Evolutionary conservation across 2,888 invertebrate genomes (phyloP).

Genomic region (Eristalis arbustorum): DNA sequence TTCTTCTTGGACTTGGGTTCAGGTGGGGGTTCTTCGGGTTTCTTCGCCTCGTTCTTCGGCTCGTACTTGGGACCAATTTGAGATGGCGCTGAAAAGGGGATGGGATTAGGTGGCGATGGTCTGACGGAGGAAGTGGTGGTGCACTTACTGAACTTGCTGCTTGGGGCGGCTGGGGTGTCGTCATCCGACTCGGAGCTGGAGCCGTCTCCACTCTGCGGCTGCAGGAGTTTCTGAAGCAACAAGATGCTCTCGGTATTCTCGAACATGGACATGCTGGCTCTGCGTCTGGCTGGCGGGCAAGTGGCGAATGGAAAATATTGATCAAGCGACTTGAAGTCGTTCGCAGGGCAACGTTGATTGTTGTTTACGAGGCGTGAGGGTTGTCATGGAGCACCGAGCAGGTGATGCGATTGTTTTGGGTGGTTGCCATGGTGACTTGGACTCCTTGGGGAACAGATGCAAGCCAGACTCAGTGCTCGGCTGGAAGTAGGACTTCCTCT

Average conservation of each 20-base stretch:
- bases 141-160: slow-evolving; percentile 73
- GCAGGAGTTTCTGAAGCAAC: slow-evolving; percentile 75
- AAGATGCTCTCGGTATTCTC: slow-evolving; percentile 76
- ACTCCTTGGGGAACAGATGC: no score
- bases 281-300: no score
- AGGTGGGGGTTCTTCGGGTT: slow-evolving; percentile 5
- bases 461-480: no score
- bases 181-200: slow-evolving; percentile 77
- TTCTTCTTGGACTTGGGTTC: slow-evolving; percentile 35
- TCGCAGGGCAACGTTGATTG: not conserved
- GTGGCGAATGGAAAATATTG: not conserved
- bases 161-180: slow-evolving; percentile 71
- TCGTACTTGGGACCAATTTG: slow-evolving; percentile 76
- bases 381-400: not conserved
- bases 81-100: slow-evolving; percentile 79
- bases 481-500: no score
- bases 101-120: not conserved
- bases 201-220: slow-evolving; percentile 73
- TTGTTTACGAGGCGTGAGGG: not conserved
- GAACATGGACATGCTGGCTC: slow-evolving; percentile 75
- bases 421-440: no score
- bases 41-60: slow-evolving; percentile 33
- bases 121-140: not conserved
- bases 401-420: not conserved
- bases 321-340: slow-evolving; percentile 7